Evolutionary conservation across 2,797 vertebrate species (phyloP).

Genomic region (Spea hammondii): DNA sequence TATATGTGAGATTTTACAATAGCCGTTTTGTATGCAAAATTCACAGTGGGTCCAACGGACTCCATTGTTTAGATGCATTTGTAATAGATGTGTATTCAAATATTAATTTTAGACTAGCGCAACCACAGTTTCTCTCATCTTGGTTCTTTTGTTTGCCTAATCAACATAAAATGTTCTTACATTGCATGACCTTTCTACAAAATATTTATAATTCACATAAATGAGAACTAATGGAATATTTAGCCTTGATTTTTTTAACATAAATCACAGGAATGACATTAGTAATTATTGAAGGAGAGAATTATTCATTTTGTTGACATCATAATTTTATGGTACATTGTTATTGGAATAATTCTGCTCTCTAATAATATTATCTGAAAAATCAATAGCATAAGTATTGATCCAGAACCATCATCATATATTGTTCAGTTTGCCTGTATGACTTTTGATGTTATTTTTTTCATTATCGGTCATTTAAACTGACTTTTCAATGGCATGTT

Average conservation of each 20-base stretch:
- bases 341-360: conserved; percentile 15
- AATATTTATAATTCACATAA: neutral
- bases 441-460: neutral
- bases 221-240: neutral
- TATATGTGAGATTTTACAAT: too few relatives aligned
- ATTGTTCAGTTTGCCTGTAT: conserved; percentile 21
- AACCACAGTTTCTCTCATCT: too few relatives aligned
- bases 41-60: too few relatives aligned
- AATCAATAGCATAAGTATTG: conserved; percentile 27
- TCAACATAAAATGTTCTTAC: too few relatives aligned
- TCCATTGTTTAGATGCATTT: too few relatives aligned
- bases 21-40: too few relatives aligned
- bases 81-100: too few relatives aligned
- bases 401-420: neutral
- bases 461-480: neutral
- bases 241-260: neutral
- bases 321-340: conserved; percentile 9
- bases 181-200: neutral
- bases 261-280: neutral
- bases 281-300: neutral
- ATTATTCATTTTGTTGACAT: conserved; percentile 2
- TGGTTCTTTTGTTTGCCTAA: too few relatives aligned
- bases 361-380: conserved; percentile 16
- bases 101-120: too few relatives aligned
- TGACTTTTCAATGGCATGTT: neutral